Evolutionary conservation across 2,797 vertebrate genomes (phyloP), one percentile per base, ranked within the genome.

Genomic region (Odontamblyopus rebecca): DNA sequence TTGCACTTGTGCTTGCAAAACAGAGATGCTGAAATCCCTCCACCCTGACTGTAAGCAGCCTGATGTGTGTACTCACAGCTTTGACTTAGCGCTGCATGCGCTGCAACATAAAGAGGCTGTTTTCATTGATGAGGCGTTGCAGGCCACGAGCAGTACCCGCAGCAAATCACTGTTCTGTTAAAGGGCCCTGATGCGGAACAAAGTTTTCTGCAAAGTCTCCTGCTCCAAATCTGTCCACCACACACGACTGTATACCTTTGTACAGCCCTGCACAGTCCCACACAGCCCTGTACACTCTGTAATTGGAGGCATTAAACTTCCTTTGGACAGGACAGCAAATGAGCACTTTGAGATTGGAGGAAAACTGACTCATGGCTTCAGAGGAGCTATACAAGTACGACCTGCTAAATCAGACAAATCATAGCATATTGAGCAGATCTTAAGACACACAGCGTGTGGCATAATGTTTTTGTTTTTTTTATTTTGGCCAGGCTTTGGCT

Each of bases 301-400:
- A 94, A 94, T 93, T 93, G 93, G 91, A 92, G 90, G 92, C 93
- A 93, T 93, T 94, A 93, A 93, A 94, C 89, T 89, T 82, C 88
- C 90, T 92, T 93, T 93, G 93, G 91, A 92, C 91, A 91, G 87
- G 88, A 85, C 79, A 80, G 91, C 81, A 91, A 91, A 90, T 89
- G 91, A 89, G 82, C 76, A 76, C 87, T 92, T 83, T 88, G 86
- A 89, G 87, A 82, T 89, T 81, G 89, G 91, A 86, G 80, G 84
- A 89, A 84, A 91, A 88, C 81, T 86, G 88, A 88, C 86, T 89
- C 81, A 73, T 87, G 89, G 88, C 90, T 91, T 91, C 89, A 90
- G 80, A 75, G 74, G 83, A 87, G 85, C 83, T 84, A 48, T 13
- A 48, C 44, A 48, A 48, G 88, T 84, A 87, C 82, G 83, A 73